phyloP scores from a whole-genome alignment of 2,888 invertebrate species.

The Xanthostigma xanthostigma region DNA sequence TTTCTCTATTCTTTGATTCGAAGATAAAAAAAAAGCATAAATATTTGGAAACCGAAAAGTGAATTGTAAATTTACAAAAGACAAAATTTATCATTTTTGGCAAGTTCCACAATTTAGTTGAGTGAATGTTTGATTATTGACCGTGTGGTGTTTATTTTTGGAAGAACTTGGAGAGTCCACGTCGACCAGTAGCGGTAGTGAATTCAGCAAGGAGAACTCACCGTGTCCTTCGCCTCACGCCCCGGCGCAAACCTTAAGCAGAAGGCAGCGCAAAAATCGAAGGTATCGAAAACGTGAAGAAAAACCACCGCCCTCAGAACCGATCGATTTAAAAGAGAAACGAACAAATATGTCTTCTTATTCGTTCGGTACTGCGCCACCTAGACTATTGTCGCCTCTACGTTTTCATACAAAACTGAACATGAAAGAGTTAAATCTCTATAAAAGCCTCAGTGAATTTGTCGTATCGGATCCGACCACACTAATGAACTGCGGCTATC shows the following conservation, averaged over 20 bases:
- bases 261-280: slow-evolving; percentile 37
- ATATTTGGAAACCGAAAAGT: too few relatives aligned
- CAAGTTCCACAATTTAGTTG: too few relatives aligned
- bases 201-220: slow-evolving; percentile 21
- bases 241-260: slow-evolving; percentile 33
- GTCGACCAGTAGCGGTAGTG: slow-evolving; percentile 21
- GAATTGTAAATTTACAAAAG: too few relatives aligned
- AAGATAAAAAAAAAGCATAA: too few relatives aligned
- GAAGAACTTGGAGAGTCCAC: slow-evolving; percentile 14
- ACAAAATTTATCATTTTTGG: too few relatives aligned
- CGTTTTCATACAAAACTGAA: slow-evolving; percentile 28
- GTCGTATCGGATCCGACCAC: slow-evolving; percentile 40
- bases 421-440: slow-evolving; percentile 37
- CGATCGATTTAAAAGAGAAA: slow-evolving; percentile 6
- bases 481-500: slow-evolving; percentile 54
- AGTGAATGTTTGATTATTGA: slow-evolving; percentile 1
- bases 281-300: slow-evolving; percentile 14
- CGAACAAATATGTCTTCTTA: too few relatives aligned
- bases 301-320: neutral
- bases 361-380: neutral
- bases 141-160: slow-evolving; percentile 10
- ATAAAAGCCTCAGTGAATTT: slow-evolving; percentile 41
- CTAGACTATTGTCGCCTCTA: slow-evolving; percentile 24
- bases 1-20: neutral
- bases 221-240: slow-evolving; percentile 33